Conservation (phyloP, 2,113 vertebrate genomes). For the Pampusana beccarii region DNA sequence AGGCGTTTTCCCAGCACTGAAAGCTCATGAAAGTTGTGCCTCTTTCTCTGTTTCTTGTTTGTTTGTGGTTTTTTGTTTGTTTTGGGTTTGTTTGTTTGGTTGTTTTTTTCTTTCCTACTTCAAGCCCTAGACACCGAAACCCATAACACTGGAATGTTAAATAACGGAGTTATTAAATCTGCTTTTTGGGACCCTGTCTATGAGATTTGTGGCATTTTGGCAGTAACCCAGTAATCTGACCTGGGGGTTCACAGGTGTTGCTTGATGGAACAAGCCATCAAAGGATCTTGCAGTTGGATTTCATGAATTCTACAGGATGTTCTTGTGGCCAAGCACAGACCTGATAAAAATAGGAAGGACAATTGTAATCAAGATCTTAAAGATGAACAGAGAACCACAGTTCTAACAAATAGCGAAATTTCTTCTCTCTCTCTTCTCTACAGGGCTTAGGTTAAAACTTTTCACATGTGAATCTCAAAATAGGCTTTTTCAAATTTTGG, state of each 20-base stretch:
- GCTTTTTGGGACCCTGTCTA: not conserved
- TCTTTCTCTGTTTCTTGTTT: not conserved
- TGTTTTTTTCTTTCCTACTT: too few relatives aligned
- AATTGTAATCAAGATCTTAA: not conserved
- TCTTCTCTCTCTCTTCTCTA: not conserved
- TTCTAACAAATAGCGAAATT: not conserved
- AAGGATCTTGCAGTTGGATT: not conserved
- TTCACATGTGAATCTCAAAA: not conserved
- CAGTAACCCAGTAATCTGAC: not conserved
- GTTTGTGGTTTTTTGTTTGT: too few relatives aligned
- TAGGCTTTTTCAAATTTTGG: not conserved
- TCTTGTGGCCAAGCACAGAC: not conserved
- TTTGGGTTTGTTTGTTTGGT: too few relatives aligned
- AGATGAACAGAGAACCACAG: not conserved
- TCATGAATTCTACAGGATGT: not conserved
- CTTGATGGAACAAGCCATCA: not conserved
- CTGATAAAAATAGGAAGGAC: not conserved
- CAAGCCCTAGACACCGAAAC: not conserved
- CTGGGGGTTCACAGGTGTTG: not conserved
- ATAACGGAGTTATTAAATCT: not conserved
- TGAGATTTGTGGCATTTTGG: not conserved
- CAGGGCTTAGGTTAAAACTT: not conserved
- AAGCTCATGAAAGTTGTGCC: not conserved
- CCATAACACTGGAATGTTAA: not conserved
- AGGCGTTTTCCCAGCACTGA: not conserved